Evolutionary conservation across 1,140 invertebrate species (phyloP).

Genomic region (Oryzaephilus surinamensis): DNA sequence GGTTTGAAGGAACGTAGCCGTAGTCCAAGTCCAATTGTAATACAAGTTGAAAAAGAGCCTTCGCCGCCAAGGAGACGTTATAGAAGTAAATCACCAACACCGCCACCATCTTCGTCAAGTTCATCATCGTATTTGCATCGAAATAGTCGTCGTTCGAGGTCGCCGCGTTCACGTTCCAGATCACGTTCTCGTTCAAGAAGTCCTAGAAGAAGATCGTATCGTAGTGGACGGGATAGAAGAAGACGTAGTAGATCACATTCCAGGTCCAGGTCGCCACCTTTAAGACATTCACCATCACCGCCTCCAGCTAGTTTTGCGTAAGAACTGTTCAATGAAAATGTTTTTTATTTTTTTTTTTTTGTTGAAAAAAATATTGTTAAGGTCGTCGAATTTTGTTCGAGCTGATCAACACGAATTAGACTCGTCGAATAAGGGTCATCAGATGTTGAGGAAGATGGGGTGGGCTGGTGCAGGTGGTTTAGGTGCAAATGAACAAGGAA

Average conservation of each 20-base stretch:
- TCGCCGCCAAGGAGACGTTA: slow-evolving; percentile 64
- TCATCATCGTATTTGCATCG: slow-evolving; percentile 17
- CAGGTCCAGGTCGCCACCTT: slow-evolving; percentile 43
- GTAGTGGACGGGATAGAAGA: slow-evolving; percentile 5
- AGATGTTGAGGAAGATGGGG: slow-evolving; percentile 92
- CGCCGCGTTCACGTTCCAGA: slow-evolving; percentile 25
- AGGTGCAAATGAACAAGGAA: slow-evolving; percentile 87
- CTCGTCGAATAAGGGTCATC: slow-evolving; percentile 89
- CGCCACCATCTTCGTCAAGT: slow-evolving; percentile 14
- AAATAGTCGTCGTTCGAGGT: slow-evolving; percentile 35
- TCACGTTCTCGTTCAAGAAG: slow-evolving; percentile 36
- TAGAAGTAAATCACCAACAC: slow-evolving; percentile 45
- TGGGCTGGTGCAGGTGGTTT: slow-evolving; percentile 81
- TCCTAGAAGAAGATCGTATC: slow-evolving; percentile 12
- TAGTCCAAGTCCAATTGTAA: slow-evolving; percentile 60
- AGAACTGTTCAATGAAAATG: not conserved
- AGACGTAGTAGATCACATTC: slow-evolving; percentile 42
- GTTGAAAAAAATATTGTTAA: slow-evolving; percentile 1
- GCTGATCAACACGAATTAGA: slow-evolving; percentile 49
- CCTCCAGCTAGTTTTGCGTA: slow-evolving; percentile 22
- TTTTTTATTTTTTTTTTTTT: not conserved
- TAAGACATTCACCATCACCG: slow-evolving; percentile 39
- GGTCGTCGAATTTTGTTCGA: slow-evolving; percentile 18
- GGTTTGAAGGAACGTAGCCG: slow-evolving; percentile 60
- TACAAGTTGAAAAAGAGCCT: slow-evolving; percentile 55